phyloP scores from a whole-genome alignment of 2,113 vertebrate species.

The Corvus hawaiiensis region DNA sequence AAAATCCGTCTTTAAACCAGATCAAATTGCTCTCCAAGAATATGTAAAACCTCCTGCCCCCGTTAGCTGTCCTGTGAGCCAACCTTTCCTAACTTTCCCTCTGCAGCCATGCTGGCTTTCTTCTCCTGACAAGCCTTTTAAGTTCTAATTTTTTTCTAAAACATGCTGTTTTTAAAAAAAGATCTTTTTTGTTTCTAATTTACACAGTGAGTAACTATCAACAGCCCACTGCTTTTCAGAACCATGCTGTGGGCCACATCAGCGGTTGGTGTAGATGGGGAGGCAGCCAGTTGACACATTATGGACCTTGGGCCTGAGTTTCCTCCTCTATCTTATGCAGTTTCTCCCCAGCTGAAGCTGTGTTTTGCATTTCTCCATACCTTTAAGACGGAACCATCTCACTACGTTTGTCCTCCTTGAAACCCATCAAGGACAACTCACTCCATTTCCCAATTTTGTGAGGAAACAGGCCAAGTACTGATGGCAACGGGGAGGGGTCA shows the following conservation, averaged over 20 bases:
- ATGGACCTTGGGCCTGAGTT: background rate
- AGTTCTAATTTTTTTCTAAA: background rate
- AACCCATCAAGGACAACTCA: background rate
- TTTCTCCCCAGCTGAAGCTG: background rate
- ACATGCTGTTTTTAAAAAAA: background rate
- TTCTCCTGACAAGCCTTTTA: background rate
- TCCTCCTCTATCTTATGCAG: background rate
- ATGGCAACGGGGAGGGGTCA: background rate
- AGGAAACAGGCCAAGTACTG: background rate
- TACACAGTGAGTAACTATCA: constrained; percentile 19
- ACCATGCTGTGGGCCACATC: background rate
- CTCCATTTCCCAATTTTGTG: background rate
- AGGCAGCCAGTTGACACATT: background rate
- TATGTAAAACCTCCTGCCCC: background rate
- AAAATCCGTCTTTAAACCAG: constrained; percentile 29
- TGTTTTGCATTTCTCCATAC: background rate
- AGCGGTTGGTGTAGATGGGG: background rate
- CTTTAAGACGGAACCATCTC: background rate
- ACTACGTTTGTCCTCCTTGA: background rate
- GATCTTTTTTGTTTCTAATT: background rate
- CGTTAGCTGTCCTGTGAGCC: background rate
- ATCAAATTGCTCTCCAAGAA: constrained; percentile 41
- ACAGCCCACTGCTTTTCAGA: background rate
- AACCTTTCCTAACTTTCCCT: background rate
- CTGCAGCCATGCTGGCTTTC: background rate